Percentiles rank a stretch among this genome's conserved stretches.
Conservation (phyloP, 1,140 invertebrate genomes). For the Vanessa atalanta region DNA sequence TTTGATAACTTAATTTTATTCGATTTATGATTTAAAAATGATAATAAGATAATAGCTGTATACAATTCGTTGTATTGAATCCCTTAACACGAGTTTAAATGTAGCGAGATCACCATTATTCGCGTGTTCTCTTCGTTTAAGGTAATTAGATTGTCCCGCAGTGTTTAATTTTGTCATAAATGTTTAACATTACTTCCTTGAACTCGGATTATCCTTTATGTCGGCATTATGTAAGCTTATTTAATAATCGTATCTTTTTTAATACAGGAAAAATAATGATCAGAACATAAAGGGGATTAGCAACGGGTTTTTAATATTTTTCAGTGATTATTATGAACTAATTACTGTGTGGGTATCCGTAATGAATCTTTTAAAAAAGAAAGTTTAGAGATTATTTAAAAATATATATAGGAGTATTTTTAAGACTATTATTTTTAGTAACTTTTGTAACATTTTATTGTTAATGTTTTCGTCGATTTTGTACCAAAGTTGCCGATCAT, state of each 20-base stretch:
- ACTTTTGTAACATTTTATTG: background rate
- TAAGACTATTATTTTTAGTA: no score
- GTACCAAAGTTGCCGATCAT: no score
- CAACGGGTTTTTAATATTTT: background rate
- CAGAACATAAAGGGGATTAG: background rate
- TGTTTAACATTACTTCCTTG: slow-evolving; percentile 32
- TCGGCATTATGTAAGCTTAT: slow-evolving; percentile 22
- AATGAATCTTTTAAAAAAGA: background rate
- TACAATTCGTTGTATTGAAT: slow-evolving; percentile 7
- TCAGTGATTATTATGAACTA: background rate
- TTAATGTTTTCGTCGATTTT: no score
- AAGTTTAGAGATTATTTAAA: no score
- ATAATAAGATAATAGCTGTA: background rate
- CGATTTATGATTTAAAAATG: background rate
- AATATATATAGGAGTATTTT: no score
- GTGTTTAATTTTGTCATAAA: slow-evolving; percentile 35
- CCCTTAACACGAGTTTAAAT: slow-evolving; percentile 22
- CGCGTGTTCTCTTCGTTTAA: slow-evolving; percentile 19
- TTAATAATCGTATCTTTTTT: background rate
- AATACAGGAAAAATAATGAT: background rate
- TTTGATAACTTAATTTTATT: no score
- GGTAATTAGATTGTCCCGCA: slow-evolving; percentile 22
- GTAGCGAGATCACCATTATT: slow-evolving; percentile 19
- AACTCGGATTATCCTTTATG: slow-evolving; percentile 33
- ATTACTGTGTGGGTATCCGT: no score